Base-by-base conservation (phyloP, 1,140 invertebrate genomes). In the Telenomus remus region DNA sequence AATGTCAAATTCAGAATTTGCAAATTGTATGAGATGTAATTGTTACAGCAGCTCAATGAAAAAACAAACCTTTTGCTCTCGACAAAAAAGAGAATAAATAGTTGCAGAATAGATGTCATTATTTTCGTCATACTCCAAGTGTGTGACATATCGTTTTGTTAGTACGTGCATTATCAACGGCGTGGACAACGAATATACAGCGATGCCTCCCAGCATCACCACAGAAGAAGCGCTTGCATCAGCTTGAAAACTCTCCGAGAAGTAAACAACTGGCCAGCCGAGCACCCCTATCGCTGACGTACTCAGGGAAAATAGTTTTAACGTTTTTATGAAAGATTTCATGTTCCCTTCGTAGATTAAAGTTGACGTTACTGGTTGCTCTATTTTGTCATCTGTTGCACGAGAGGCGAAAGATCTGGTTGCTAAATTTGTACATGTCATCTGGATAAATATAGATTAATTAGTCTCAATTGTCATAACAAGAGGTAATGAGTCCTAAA, bases 131-230 rank as follows among this genome's bases (percentile, higher is more conserved):
- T 95, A 96, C 63, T 92, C 88, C 1, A 98, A 86, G 65, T 92
- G 87, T 0, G 91, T 93, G 0, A 97, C 92, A 90, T 98, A 98
- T 86, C 95, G 95, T 80, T 93, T 96, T 2, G 94, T 93, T 11
- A 97, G 87, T 4, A 91, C 88, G 88, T 98, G 95, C 63, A 98
- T 87, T 16, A 97, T 81, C 13, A 96, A 44, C 0, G 97, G 96
- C 4, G 95, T 97, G 0, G 92, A 87, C 78, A 96, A 92, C 4
- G 95, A 93, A 81, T 96, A 95, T 75, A 96, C 91, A 15, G 92
- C 93, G 0, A 95, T 88, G 43, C 85, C 85, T 43, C 90, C 16
- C 6, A 49, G 6, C 6, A 12, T 13, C 6, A 14, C 4, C 4
- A 12, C 8, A 13, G 43, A 12, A 13, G 12, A 11, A 1, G 13